Base-by-base conservation (phyloP, 2,797 vertebrate genomes). In the Siniperca scherzeri region DNA sequence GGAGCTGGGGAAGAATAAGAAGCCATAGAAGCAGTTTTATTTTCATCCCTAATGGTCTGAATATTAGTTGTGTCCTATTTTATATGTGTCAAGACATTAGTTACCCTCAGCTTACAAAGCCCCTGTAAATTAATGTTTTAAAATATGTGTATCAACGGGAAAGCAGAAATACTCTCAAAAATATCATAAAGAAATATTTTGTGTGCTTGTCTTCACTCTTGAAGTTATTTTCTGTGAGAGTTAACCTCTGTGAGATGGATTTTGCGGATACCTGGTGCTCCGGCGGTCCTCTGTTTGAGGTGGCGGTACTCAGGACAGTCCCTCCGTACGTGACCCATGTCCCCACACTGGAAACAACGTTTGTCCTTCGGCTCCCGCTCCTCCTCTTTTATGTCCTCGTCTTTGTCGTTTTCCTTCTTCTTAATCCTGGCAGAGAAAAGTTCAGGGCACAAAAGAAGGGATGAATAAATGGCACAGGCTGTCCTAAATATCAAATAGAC, bases 311-410 rank as follows among this genome's bases (percentile, higher is more conserved):
- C 98, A 0, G 98, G 98, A 86, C 98, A 99, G 91, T 99, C 98
- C 83, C 98, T 96, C 77, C 98, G 95, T 13, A 99, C 97, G 5
- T 99, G 98, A 33, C 98, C 98, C 72, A 97, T 96, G 88, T 99
- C 98, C 9, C 98, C 98, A 78, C 98, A 99, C 93, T 98, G 99
- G 91, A 99, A 99, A 88, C 98, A 99, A 1, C 98, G 97, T 64
- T 98, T 94, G 92, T 99, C 98, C 93, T 98, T 96, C 14, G 95
- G 96, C 87, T 99, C 98, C 30, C 97, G 95, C 22, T 99, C 98
- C 5, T 99, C 98, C 80, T 99, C 98, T 79, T 97, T 98, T 25
- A 94, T 73, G 77, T 97, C 98, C 81, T 98, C 98, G 62, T 97
- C 97, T 66, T 98, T 97, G 80, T 99, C 98, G 57, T 96, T 98